Percentiles rank a stretch among this genome's conserved stretches.
Evolutionary conservation across 23 tunicate genomes (phyloP).

Genomic region (Diplosoma virens): DNA sequence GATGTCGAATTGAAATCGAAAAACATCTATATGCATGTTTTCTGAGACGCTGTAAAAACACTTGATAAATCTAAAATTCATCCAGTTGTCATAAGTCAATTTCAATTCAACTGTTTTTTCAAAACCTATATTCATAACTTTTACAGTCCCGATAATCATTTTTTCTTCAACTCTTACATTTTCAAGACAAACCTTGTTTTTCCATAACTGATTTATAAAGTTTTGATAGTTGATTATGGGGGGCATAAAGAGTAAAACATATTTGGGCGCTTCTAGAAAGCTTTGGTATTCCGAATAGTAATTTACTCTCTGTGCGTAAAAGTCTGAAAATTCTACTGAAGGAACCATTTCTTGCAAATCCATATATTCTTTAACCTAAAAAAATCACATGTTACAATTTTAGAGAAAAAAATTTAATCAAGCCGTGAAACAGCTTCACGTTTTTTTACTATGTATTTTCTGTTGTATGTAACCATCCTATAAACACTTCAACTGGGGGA

Average conservation of each 20-base stretch:
- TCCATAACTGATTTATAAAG: neutral
- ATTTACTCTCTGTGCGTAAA: no score
- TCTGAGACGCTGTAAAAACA: neutral
- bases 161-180: neutral
- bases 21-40: neutral
- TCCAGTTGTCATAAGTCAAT: conserved; percentile 7
- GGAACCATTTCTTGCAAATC: no score
- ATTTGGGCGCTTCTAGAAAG: no score
- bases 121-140: conserved; percentile 12
- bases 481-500: no score
- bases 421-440: no score
- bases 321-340: no score
- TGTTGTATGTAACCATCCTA: no score
- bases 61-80: neutral
- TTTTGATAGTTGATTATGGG: neutral
- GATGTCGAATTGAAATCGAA: neutral
- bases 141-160: conserved; percentile 1
- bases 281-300: no score
- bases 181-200: conserved; percentile 11
- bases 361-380: no score
- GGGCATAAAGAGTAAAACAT: neutral
- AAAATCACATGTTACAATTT: no score
- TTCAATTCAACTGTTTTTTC: conserved; percentile 14
- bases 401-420: no score
- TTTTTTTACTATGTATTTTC: no score